Percentiles rank a stretch among this genome's conserved stretches.
phyloP scores from a whole-genome alignment of 2,888 invertebrate species.

The Leptopilina drosophilae region DNA sequence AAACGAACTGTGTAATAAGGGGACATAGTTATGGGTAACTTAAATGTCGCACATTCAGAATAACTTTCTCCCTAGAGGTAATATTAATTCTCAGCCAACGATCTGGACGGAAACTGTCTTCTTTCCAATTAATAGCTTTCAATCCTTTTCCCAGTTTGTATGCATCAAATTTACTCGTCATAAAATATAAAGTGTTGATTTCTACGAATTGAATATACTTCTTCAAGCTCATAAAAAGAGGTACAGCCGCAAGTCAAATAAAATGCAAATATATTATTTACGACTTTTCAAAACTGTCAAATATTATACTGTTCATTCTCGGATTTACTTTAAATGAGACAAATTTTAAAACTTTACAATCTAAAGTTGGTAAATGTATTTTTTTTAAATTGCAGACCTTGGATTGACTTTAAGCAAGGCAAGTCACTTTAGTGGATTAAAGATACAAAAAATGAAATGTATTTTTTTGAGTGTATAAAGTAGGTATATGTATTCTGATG shows the following conservation, averaged over 20 bases:
- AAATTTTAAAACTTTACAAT: too few relatives aligned
- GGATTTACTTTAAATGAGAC: too few relatives aligned
- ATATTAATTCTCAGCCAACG: conserved; percentile 24
- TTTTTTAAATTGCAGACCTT: too few relatives aligned
- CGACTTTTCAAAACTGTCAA: neutral
- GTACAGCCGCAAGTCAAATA: conserved; percentile 2
- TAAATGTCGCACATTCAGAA: conserved; percentile 3
- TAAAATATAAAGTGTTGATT: conserved; percentile 36
- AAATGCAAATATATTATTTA: conserved; percentile 3
- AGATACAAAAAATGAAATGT: too few relatives aligned
- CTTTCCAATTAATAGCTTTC: neutral
- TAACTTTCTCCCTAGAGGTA: neutral
- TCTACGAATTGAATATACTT: conserved; percentile 15
- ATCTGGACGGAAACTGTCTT: conserved; percentile 31
- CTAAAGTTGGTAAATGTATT: too few relatives aligned
- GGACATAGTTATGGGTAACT: neutral
- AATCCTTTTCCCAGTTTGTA: neutral
- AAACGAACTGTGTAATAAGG: conserved; percentile 31
- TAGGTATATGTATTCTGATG: too few relatives aligned
- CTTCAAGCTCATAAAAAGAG: neutral
- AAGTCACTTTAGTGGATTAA: too few relatives aligned
- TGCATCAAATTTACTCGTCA: conserved; percentile 36
- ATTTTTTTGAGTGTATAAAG: too few relatives aligned
- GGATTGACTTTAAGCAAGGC: too few relatives aligned
- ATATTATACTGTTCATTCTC: too few relatives aligned